phyloP scores from a whole-genome alignment of 2,888 invertebrate genomes.

The Hetaerina titia region DNA sequence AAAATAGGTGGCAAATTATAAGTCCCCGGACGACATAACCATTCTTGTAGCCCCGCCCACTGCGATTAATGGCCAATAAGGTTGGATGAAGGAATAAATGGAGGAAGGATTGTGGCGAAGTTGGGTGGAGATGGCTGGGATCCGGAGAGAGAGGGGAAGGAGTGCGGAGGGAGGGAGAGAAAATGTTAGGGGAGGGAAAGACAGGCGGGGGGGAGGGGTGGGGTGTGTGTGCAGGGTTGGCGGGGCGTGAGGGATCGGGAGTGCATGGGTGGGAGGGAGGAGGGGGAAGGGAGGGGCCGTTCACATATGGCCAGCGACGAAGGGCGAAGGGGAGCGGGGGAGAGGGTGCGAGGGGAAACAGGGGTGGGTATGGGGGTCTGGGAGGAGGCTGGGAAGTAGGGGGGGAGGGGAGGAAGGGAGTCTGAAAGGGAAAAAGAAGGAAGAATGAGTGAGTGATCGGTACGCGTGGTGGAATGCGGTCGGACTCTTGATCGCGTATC shows the following conservation, averaged over 20 bases:
- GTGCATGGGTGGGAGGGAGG: constrained; percentile 66
- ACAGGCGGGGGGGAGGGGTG: constrained; percentile 52
- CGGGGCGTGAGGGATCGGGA: constrained; percentile 67
- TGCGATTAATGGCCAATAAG: constrained; percentile 68
- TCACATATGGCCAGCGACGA: neutral
- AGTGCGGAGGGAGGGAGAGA: constrained; percentile 64
- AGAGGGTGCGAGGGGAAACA: constrained; percentile 69
- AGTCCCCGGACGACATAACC: constrained; percentile 66
- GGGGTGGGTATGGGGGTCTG: constrained; percentile 29
- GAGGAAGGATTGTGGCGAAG: constrained; percentile 41
- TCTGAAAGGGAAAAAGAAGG: constrained; percentile 48
- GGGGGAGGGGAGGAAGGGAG: constrained; percentile 67
- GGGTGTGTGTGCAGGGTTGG: constrained; percentile 57
- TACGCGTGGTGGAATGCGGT: constrained; percentile 43
- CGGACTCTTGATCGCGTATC: constrained; percentile 40
- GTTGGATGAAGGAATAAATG: constrained; percentile 67
- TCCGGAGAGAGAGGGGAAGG: constrained; percentile 67
- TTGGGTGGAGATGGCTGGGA: constrained; percentile 70
- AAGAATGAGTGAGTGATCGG: constrained; percentile 61
- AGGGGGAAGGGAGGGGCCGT: constrained; percentile 53
- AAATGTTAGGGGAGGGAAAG: constrained; percentile 66
- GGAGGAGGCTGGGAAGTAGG: constrained; percentile 67
- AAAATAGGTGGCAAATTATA: constrained; percentile 67
- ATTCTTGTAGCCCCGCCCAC: constrained; percentile 68
- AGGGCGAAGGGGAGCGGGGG: constrained; percentile 62